Conservation (phyloP, 2,888 invertebrate species). For the Apamea monoglypha region DNA sequence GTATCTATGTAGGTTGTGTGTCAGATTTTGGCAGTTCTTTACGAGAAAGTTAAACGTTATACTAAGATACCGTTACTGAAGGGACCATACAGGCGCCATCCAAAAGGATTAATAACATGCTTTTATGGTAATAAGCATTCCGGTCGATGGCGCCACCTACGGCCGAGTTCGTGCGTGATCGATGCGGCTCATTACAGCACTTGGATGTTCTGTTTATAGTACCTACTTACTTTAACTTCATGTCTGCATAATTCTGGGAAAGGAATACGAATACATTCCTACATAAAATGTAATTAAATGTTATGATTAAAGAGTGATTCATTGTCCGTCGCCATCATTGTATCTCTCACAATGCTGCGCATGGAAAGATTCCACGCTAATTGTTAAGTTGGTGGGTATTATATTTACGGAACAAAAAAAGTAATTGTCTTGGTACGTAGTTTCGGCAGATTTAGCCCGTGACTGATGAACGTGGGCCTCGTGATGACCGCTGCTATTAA, state of each 20-base stretch:
- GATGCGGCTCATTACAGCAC: constrained; percentile 62
- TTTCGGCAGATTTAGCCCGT: constrained; percentile 14
- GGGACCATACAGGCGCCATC: constrained; percentile 31
- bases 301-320: constrained; percentile 39
- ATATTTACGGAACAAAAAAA: constrained; percentile 26
- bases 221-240: constrained; percentile 61
- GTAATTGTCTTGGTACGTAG: neutral
- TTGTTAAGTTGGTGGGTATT: constrained; percentile 19
- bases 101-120: constrained; percentile 67
- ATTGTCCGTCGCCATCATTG: constrained; percentile 19
- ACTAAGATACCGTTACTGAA: constrained; percentile 37
- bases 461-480: constrained; percentile 1
- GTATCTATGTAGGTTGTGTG: constrained; percentile 5
- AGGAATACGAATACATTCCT: constrained; percentile 39
- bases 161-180: constrained; percentile 70
- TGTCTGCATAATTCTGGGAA: constrained; percentile 57
- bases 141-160: constrained; percentile 74
- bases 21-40: neutral
- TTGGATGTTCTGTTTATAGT: constrained; percentile 37
- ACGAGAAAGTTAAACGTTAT: constrained; percentile 14
- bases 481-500: constrained; percentile 5
- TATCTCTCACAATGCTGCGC: constrained; percentile 33
- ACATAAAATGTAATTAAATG: constrained; percentile 45
- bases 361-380: constrained; percentile 40
- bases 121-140: constrained; percentile 70